Evolutionary conservation across 2,888 invertebrate species (phyloP).

Genomic region (Lasioglossum lativentre): DNA sequence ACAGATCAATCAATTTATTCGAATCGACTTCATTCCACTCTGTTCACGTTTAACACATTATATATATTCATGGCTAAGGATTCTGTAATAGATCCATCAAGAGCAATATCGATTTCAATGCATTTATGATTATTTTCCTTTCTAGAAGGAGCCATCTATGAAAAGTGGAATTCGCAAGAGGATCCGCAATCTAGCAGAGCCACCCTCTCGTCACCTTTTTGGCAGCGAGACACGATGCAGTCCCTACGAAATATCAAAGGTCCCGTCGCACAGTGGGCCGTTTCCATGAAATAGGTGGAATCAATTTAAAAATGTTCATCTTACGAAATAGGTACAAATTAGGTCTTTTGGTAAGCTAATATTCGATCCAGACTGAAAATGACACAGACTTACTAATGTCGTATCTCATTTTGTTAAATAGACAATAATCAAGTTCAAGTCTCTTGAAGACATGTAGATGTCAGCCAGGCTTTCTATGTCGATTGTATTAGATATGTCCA

Average conservation of each 20-base stretch:
- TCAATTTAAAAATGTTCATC: not conserved
- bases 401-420: not conserved
- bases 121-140: not conserved
- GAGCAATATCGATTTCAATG: not conserved
- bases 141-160: not conserved
- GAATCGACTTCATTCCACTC: not conserved
- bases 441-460: not conserved
- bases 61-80: no score
- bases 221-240: not conserved
- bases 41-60: not conserved
- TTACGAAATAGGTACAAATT: not conserved
- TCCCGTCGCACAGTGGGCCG: not conserved
- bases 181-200: not conserved
- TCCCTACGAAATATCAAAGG: not conserved
- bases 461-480: not conserved
- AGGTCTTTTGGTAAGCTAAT: not conserved
- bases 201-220: not conserved
- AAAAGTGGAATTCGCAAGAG: not conserved
- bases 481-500: not conserved
- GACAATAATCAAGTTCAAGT: not conserved
- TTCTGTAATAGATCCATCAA: no score
- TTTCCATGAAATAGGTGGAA: not conserved
- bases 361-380: not conserved
- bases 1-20: not conserved
- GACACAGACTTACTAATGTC: no score